Conservation (phyloP, 2,888 invertebrate species). For the Papilio gigon region DNA sequence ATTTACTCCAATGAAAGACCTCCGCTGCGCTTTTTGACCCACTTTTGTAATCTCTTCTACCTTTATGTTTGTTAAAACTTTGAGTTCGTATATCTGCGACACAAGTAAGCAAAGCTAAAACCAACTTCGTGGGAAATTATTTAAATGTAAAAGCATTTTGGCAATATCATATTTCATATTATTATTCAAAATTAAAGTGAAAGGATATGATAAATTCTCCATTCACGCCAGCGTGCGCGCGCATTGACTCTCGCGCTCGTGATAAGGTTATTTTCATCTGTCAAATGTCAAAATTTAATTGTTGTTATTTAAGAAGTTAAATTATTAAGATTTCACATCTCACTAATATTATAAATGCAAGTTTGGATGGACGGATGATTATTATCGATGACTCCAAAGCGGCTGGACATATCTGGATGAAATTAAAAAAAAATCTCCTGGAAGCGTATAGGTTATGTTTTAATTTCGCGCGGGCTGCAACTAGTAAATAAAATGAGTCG, state of each 20-base stretch:
- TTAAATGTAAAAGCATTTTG: slow-evolving; percentile 17
- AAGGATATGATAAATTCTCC: slow-evolving; percentile 33
- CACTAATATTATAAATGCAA: no score
- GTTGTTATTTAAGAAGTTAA: slow-evolving; percentile 6
- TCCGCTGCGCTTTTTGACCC: no score
- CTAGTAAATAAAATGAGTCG: background rate
- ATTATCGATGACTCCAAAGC: no score
- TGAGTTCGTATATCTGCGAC: background rate
- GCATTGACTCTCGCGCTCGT: slow-evolving; percentile 8
- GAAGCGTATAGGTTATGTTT: no score
- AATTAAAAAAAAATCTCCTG: no score
- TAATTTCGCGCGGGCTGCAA: no score
- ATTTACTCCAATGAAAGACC: no score
- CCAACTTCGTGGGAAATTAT: background rate
- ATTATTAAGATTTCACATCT: no score
- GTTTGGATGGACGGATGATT: no score
- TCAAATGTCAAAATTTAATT: slow-evolving; percentile 19
- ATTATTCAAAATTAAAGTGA: slow-evolving; percentile 35
- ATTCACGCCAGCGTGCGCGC: background rate
- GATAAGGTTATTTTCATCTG: slow-evolving; percentile 17
- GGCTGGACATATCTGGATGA: no score
- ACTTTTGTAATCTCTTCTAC: no score
- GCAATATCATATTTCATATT: slow-evolving; percentile 24
- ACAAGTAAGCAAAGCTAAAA: background rate
- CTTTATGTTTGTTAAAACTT: no score